Evolutionary conservation across 1,140 invertebrate genomes (phyloP), one percentile per base, ranked within the genome.

Genomic region (Aradophagus sp.): DNA sequence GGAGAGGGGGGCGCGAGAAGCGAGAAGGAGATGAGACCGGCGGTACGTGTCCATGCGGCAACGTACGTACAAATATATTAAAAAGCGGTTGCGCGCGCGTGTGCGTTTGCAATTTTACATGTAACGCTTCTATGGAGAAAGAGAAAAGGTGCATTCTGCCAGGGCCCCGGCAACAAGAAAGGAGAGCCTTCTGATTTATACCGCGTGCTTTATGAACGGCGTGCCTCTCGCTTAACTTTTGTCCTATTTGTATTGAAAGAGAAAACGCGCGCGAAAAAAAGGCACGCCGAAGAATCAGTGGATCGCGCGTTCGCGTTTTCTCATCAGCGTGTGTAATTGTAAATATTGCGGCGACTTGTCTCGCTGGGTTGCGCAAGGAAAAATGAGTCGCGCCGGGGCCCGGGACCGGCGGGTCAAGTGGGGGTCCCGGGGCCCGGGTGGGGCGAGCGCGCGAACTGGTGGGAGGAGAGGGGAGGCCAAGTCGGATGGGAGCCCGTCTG

Each of bases 131-230:
- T 66, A 52, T 36, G 62, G 63, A 35, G 38, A 55, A 72, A 68
- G 61, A 72, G 69, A 66, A 65, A 65, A 66, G 55, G 36, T 45
- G 41, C 44, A 55, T 58, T 68, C 53, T 50, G 53, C 55, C 72
- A 27, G 65, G 52, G n/a, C n/a, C 41, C 26, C 20, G 29, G 20
- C 47, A 63, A 67, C 56, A 71, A 76, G 74, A 74, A 76, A 62
- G 68, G 55, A 69, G 76, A 70, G 52, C 61, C 77, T 55, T 35
- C 74, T 80, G 78, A 78, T 77, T 80, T 80, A 80, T 77, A 63
- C 76, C 73, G 66, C 59, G 63, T 74, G 77, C 72, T 80, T 80
- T 78, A 80, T 80, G 78, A 78, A 67, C 75, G 50, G 74, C 74
- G 65, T 58, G 69, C 63, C 63, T 74, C 73, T 69, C 67, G 70